Conservation (phyloP, 2,888 invertebrate species). For the Drosophila ezoana region DNA sequence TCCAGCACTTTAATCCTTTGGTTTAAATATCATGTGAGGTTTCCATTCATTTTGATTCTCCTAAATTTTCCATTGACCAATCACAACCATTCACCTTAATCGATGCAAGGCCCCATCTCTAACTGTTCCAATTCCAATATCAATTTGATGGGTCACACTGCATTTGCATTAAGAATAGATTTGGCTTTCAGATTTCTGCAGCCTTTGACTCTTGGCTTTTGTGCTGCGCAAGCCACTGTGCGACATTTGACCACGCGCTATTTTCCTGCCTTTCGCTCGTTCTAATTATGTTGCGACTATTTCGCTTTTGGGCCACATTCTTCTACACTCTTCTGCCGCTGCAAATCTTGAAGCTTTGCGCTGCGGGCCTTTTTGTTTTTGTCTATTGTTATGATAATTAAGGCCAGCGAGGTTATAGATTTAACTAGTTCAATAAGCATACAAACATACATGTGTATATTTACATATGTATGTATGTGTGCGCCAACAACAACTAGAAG, state of each 20-base stretch:
- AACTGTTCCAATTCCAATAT: conserved; percentile 8
- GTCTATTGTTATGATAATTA: conserved; percentile 79
- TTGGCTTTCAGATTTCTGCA: conserved; percentile 12
- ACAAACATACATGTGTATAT: conserved; percentile 8
- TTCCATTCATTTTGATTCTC: background rate
- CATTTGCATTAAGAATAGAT: conserved; percentile 36
- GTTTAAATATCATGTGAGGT: background rate
- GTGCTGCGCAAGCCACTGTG: conserved; percentile 52
- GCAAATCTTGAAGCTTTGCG: conserved; percentile 29
- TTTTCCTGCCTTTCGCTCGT: conserved; percentile 64
- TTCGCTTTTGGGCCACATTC: conserved; percentile 56
- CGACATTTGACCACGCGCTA: conserved; percentile 54
- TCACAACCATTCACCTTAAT: conserved; percentile 12
- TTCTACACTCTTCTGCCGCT: conserved; percentile 29
- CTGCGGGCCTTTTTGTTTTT: conserved; percentile 43
- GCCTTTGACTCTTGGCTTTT: conserved; percentile 29
- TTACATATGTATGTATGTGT: conserved; percentile 14
- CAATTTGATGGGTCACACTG: conserved; percentile 34
- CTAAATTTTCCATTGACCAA: background rate
- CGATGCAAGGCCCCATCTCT: background rate
- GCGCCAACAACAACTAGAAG: conserved; percentile 21
- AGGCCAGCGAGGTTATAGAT: conserved; percentile 70
- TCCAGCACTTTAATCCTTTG: background rate
- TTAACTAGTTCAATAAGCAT: conserved; percentile 70
- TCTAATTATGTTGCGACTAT: conserved; percentile 65